A percentile compares a stretch with the other conserved stretches of the same genome.
Conservation (phyloP, 2,888 invertebrate genomes). For the Orchesellides sinensis region DNA sequence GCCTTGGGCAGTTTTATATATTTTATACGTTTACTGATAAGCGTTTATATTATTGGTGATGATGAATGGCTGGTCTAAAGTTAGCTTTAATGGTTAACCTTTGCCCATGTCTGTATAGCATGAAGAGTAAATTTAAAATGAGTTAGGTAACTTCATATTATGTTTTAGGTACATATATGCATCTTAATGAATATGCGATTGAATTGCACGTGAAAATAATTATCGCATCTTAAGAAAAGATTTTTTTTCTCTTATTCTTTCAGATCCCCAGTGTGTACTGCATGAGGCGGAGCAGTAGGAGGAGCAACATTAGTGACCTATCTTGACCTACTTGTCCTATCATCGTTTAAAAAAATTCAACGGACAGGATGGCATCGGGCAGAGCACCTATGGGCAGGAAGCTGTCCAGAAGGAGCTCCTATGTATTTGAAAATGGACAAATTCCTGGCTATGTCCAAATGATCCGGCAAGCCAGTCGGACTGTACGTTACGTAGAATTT, state of each 20-base stretch:
- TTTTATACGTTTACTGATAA: not conserved
- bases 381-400: conserved; percentile 24
- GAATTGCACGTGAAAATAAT: not conserved
- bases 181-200: not conserved
- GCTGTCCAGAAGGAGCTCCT: conserved; percentile 60
- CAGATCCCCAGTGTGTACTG: not conserved
- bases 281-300: conserved; percentile 13
- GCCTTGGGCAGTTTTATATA: not conserved
- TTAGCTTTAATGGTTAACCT: conserved; percentile 40
- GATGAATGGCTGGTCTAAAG: conserved; percentile 27
- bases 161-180: not conserved
- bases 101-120: not conserved
- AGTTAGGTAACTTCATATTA: not conserved
- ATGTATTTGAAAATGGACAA: conserved; percentile 65
- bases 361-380: conserved; percentile 23
- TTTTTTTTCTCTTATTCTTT: not conserved
- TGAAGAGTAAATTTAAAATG: not conserved
- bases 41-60: no score
- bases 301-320: not conserved
- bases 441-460: conserved; percentile 66
- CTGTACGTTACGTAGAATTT: conserved; percentile 15
- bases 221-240: not conserved
- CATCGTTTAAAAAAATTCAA: not conserved
- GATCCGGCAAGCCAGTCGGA: conserved; percentile 42
- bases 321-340: not conserved